Percentiles rank a stretch among this genome's conserved stretches.
phyloP scores from a whole-genome alignment of 2,113 vertebrate species.

The Pseudorhombus dupliciocellatus region DNA sequence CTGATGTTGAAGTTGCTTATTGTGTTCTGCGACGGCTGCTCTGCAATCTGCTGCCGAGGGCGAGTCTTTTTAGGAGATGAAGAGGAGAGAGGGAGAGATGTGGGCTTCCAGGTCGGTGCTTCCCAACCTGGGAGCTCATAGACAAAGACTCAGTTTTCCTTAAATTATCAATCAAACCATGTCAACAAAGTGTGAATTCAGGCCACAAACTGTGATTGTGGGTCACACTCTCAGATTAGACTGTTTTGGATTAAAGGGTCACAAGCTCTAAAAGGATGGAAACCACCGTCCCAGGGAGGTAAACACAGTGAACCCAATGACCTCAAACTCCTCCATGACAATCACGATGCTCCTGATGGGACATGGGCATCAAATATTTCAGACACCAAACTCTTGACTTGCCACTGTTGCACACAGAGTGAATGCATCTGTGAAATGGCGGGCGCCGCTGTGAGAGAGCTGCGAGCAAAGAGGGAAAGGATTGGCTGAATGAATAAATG shows the following conservation, averaged over 20 bases:
- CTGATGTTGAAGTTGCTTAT: constrained; percentile 82
- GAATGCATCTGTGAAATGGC: constrained; percentile 40
- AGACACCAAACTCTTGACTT: not conserved
- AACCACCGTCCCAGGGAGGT: constrained; percentile 11
- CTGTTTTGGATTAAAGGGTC: not conserved
- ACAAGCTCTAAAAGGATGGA: constrained; percentile 18
- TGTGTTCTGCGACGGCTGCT: constrained; percentile 71
- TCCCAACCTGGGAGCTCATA: not conserved
- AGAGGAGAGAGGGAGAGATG: constrained; percentile 17
- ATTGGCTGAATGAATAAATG: constrained; percentile 49
- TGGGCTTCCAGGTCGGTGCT: constrained; percentile 14
- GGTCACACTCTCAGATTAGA: not conserved
- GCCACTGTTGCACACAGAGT: not conserved
- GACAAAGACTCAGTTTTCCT: not conserved
- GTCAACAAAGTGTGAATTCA: not conserved
- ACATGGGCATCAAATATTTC: not conserved
- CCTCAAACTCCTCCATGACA: constrained; percentile 38
- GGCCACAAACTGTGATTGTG: constrained; percentile 5
- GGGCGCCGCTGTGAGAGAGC: constrained; percentile 13
- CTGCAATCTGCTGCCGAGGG: constrained; percentile 57
- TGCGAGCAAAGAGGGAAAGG: constrained; percentile 21
- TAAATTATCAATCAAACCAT: not conserved
- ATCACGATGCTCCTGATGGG: constrained; percentile 12
- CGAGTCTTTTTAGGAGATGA: constrained; percentile 22
- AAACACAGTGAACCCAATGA: not conserved